Base-by-base conservation (phyloP, 2,888 invertebrate genomes). In the Limnephilus rhombicus region DNA sequence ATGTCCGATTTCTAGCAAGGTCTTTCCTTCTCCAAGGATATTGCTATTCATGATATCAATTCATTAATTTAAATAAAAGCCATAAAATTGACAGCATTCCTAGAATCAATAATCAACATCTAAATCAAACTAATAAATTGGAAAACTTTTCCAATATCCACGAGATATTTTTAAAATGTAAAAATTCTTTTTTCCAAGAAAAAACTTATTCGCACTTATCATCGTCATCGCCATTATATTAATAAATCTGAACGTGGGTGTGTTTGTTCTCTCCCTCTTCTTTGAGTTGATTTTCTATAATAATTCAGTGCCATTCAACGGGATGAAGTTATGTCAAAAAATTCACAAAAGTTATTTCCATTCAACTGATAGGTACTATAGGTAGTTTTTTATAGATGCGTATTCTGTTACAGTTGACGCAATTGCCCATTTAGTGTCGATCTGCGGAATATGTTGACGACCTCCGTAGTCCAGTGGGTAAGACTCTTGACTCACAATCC, bases 51-150 rank as follows among this genome's bases (percentile, higher is more conserved):
- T 68, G 53, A 24, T 0, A 68, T 68, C 24, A 7, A 68, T 68
- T 68, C 53, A 68, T 68, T 18, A 18, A 68, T 68, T 68, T 68
- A 68, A 68, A 18, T 68, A 68, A 68, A 68, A 68, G 18, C 7
- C 53, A 68, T 68, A 24, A 68, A 68, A 24, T 24, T 68, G 53
- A 68, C 53, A 68, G 53, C 13, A 68, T 18, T 68, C 24, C 53
- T 24, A 4, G 53, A 68, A 68, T 68, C 53, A 68, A 68, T 68
- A 68, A 68, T 68, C 53, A 68, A 68, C 18, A 68, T 68, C 53
- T 68, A 85, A 85, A 41, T 85, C 85, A 45, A 85, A n/a, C 45
- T 18, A 85, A 41, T 37, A 45, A 85, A 85, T 85, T 85, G 85
- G 83, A 83, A 85, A 85, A 85, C 37, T 85, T 85, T 37, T 3